Evolutionary conservation across 2,888 invertebrate species (phyloP).

Genomic region (Disparrhopalites patrizii): DNA sequence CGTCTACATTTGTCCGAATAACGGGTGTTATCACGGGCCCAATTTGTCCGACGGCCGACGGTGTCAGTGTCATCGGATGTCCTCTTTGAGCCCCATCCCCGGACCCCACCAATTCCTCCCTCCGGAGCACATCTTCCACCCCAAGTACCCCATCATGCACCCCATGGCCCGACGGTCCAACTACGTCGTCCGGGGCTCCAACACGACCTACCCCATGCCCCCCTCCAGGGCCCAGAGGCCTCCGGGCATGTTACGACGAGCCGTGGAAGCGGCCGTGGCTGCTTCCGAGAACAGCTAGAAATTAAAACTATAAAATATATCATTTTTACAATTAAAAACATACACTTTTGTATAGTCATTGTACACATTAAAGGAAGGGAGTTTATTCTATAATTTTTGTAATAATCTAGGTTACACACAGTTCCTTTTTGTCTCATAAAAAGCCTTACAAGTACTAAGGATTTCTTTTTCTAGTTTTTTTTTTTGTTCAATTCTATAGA

Average conservation of each 20-base stretch:
- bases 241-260: conserved; percentile 22
- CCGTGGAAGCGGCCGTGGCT: conserved; percentile 21
- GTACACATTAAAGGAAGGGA: too few species aligned
- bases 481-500: too few species aligned
- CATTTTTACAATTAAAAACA: too few species aligned
- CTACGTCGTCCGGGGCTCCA: not conserved
- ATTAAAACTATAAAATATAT: too few species aligned
- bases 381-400: too few species aligned
- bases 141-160: not conserved
- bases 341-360: too few species aligned
- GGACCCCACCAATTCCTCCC: conserved; percentile 18
- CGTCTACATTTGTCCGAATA: not conserved
- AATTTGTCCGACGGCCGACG: not conserved
- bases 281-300: conserved; percentile 20
- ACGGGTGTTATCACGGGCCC: not conserved
- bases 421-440: too few species aligned
- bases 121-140: conserved; percentile 8
- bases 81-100: conserved; percentile 6
- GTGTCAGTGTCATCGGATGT: conserved; percentile 15
- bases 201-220: conserved; percentile 1
- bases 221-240: conserved; percentile 16
- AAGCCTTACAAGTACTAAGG: too few species aligned
- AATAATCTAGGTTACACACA: too few species aligned
- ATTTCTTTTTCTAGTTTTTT: too few species aligned
- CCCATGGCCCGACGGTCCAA: conserved; percentile 4